phyloP scores from a whole-genome alignment of 2,888 invertebrate species.

The Helobdella robusta region DNA sequence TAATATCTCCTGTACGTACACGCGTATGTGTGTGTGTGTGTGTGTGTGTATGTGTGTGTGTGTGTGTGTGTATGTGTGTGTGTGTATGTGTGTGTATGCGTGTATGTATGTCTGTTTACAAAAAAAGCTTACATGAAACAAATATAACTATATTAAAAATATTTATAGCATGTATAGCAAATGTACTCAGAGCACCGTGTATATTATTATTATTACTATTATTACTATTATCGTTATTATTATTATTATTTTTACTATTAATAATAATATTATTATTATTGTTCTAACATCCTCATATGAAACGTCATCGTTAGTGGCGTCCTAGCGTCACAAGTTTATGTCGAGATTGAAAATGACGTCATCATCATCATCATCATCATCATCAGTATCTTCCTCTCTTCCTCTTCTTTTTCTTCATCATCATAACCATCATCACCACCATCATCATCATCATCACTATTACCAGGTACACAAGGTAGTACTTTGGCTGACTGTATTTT shows the following conservation, averaged over 20 bases:
- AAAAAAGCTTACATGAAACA: too few relatives aligned
- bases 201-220: not conserved
- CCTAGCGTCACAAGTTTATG: too few relatives aligned
- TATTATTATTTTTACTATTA: not conserved
- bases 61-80: not conserved
- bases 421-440: slow-evolving; percentile 19
- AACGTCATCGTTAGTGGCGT: too few relatives aligned
- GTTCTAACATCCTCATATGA: not conserved
- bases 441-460: slow-evolving; percentile 10
- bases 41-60: slow-evolving; percentile 1
- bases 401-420: too few relatives aligned
- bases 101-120: too few relatives aligned
- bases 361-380: slow-evolving; percentile 13
- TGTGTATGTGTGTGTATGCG: not conserved
- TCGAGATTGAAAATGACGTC: not conserved
- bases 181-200: too few relatives aligned
- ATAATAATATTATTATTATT: not conserved
- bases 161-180: too few relatives aligned
- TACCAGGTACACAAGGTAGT: too few relatives aligned
- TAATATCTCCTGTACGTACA: too few relatives aligned
- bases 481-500: too few relatives aligned
- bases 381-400: too few relatives aligned
- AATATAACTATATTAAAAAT: too few relatives aligned
- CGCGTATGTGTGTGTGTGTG: not conserved
- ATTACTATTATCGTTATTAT: not conserved